Evolutionary conservation across 1,140 invertebrate species (phyloP), one percentile per base, ranked within the genome.

Genomic region (Condylostylus longicornis): DNA sequence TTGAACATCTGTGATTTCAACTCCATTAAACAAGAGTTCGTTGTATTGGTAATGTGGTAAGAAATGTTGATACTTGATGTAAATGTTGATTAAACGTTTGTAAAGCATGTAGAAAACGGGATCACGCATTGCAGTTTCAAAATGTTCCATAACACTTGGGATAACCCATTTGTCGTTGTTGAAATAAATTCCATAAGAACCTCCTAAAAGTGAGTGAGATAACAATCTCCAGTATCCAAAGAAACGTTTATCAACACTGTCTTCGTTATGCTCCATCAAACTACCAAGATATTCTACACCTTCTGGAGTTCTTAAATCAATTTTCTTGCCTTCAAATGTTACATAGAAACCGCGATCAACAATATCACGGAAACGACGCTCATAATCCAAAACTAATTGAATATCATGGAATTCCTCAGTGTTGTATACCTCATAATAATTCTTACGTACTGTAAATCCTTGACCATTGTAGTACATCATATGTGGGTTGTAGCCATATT

Each of bases 291-390:
- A 54, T 42, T 72, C 68, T 31, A 74, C 54, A 36, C 66, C 48
- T 45, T 71, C 68, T 33, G 68, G 61, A 17, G 68, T 67, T 19
- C 47, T 51, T 31, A 58, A 19, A 41, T 60, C 56, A 23, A 59
- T 46, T 18, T 39, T 41, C 6, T 61, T 63, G 1, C 69, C 70
- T 35, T 69, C 65, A 27, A 51, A 48, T 35, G 64, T 64, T 49
- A 67, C 64, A 36, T 78, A 64, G 45, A 64, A 70, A 38, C 77
- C 77, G 38, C 65, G 59, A 5, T 74, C 68, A 37, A 84, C 71
- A 14, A 72, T 70, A 30, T 69, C 64, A 27, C 65, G 59, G 19
- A 82, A 64, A 38, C 77, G 70, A 14, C 49, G 53, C 50, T 79
- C 72, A 40, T 66, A 64, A 20, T 71, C 64, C 17, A 67, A 53